Base-by-base conservation (phyloP, 1,140 invertebrate species). In the Drosophila insularis region DNA sequence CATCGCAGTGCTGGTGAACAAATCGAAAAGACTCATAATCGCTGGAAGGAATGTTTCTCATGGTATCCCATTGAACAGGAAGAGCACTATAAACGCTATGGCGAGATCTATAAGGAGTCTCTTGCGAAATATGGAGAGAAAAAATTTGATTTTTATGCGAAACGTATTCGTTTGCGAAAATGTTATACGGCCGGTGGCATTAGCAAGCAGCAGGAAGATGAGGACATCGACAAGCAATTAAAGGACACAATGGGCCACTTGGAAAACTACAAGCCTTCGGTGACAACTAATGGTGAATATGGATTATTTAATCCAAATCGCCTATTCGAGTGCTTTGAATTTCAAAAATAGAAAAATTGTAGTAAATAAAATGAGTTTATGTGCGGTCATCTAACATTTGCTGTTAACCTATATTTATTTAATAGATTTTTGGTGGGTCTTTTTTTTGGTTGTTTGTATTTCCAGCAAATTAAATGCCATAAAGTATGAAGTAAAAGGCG, bases 401-500 rank as follows among this genome's bases (percentile, higher is more conserved):
- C 31, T 50, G 46, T 21, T 53, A 37, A 40, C 54, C 50, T 68
- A 74, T 85, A 27, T 27, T 27, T 27, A 27, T 27, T 27, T 27
- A 27, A 27, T 86, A 54, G 55, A 62, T 63, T 73, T 77, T 68
- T 78, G 80, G 64, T 60, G 31, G 60, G 59, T 59, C 59, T 50
- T 59, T 39, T 61, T 27, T 56, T 65, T 62, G 0, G 68, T 58
- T 63, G 61, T 46, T 61, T 63, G 58, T 35, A 46, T 55, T 43
- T 5, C 14, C 21, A 58, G 68, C 31, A 82, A 80, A 87, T 87
- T 63, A 87, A 87, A 89, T 87, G 71, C 69, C 58, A 87, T 87
- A 87, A 86, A 87, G 54, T 78, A 61, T 66, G 72, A 58, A 75
- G 27, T 66, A 62, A 56, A 56, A 50, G 46, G 21, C 55, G 5